Evolutionary conservation across 2,113 vertebrate genomes (phyloP).

Genomic region (Oceanodroma tethys): DNA sequence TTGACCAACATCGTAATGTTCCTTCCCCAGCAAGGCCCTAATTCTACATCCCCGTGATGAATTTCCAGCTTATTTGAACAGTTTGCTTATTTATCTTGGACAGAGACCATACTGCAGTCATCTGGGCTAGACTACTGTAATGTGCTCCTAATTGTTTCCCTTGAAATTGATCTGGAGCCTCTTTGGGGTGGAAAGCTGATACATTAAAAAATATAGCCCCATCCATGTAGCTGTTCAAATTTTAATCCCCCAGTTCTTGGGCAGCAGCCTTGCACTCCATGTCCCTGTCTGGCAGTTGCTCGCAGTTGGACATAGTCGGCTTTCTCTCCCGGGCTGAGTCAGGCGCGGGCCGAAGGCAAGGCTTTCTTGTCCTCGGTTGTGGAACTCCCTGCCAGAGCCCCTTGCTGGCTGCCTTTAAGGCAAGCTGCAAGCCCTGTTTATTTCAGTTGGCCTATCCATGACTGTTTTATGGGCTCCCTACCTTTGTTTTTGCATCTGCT

Average conservation of each 20-base stretch:
- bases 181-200: slow-evolving; percentile 34
- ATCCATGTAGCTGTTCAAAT: slow-evolving; percentile 4
- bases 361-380: slow-evolving; percentile 44
- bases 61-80: slow-evolving; percentile 7
- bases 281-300: slow-evolving; percentile 49
- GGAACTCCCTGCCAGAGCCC: slow-evolving; percentile 62
- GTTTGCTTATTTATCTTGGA: slow-evolving; percentile 35
- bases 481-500: slow-evolving; percentile 73
- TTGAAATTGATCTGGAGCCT: slow-evolving; percentile 41
- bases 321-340: slow-evolving; percentile 39
- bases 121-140: slow-evolving; percentile 34
- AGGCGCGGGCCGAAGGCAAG: slow-evolving; percentile 51
- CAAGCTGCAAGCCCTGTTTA: slow-evolving; percentile 69
- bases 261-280: neutral
- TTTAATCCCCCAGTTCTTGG: slow-evolving; percentile 25
- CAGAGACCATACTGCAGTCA: neutral
- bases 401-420: slow-evolving; percentile 70
- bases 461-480: slow-evolving; percentile 71
- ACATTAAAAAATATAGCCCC: neutral
- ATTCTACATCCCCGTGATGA: neutral
- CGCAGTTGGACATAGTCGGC: slow-evolving; percentile 1
- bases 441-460: slow-evolving; percentile 69
- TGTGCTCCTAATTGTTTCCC: slow-evolving; percentile 38
- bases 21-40: neutral
- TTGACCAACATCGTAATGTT: neutral